A percentile compares a stretch with the other conserved stretches of the same genome.
Evolutionary conservation across 2,113 vertebrate species (phyloP).

Genomic region (Clinocottus analis): DNA sequence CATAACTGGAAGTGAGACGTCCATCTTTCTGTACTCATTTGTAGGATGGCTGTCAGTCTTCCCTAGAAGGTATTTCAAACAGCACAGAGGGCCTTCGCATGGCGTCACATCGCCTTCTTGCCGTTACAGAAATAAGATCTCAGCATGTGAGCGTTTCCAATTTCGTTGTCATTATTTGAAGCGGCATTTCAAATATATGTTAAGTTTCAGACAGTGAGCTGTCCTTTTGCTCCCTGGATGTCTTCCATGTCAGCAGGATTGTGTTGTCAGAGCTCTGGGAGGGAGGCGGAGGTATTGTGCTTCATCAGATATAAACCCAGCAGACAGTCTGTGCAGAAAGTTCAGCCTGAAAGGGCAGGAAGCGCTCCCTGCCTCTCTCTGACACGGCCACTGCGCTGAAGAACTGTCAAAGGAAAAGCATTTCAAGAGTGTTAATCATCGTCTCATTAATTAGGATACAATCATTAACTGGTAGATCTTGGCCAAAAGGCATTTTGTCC

Average conservation of each 20-base stretch:
- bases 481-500: background rate
- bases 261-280: slow-evolving; percentile 43
- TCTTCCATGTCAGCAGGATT: slow-evolving; percentile 42
- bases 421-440: background rate
- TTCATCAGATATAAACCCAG: slow-evolving; percentile 55
- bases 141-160: background rate
- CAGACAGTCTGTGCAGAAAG: slow-evolving; percentile 42
- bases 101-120: too few relatives aligned
- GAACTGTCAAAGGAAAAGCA: background rate
- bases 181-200: slow-evolving; percentile 30
- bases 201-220: slow-evolving; percentile 14
- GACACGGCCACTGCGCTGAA: slow-evolving; percentile 20
- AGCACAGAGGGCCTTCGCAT: background rate
- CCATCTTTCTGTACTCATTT: background rate
- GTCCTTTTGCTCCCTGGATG: slow-evolving; percentile 32
- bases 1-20: background rate
- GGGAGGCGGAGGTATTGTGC: slow-evolving; percentile 42
- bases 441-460: background rate
- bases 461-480: background rate
- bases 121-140: background rate
- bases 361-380: background rate
- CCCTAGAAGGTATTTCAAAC: too few relatives aligned
- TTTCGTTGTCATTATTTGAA: slow-evolving; percentile 14
- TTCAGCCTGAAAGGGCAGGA: slow-evolving; percentile 40
- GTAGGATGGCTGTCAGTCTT: background rate